Conservation (phyloP, 1,140 invertebrate species). For the Wasmannia auropunctata region DNA sequence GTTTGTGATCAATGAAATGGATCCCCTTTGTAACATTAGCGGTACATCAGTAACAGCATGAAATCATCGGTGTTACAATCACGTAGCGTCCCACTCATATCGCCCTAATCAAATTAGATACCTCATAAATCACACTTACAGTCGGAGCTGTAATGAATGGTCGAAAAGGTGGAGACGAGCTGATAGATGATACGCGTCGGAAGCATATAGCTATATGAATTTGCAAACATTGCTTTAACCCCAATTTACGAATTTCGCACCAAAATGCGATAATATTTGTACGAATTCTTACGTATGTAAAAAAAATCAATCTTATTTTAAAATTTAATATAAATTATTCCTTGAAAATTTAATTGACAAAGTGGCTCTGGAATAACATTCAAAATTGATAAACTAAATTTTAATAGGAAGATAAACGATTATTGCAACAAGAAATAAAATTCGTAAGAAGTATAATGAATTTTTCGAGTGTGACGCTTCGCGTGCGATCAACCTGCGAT, state of each 20-base stretch:
- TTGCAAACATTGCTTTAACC: not conserved
- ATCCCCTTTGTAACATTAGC: conserved; percentile 67
- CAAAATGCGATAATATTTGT: not conserved
- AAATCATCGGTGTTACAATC: conserved; percentile 54
- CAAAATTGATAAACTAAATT: not conserved
- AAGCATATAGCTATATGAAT: not conserved
- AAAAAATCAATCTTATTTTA: not conserved
- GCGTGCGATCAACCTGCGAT: not conserved
- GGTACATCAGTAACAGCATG: conserved; percentile 50
- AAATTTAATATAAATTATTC: not conserved
- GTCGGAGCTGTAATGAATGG: conserved; percentile 27
- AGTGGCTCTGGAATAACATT: not conserved
- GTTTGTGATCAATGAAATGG: conserved; percentile 63
- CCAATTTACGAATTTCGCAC: not conserved
- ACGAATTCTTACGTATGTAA: not conserved
- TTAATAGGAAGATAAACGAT: not conserved
- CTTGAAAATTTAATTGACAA: not conserved
- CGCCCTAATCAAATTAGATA: conserved; percentile 56
- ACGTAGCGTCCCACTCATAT: conserved; percentile 26
- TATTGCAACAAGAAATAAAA: not conserved
- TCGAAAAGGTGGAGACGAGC: conserved; percentile 39
- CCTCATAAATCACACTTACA: conserved; percentile 64
- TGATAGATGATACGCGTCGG: conserved; percentile 40
- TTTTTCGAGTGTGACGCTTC: not conserved
- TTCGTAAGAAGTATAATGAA: not conserved